phyloP scores from a whole-genome alignment of 2,888 invertebrate genomes.

The Orthonychiurus folsomi region DNA sequence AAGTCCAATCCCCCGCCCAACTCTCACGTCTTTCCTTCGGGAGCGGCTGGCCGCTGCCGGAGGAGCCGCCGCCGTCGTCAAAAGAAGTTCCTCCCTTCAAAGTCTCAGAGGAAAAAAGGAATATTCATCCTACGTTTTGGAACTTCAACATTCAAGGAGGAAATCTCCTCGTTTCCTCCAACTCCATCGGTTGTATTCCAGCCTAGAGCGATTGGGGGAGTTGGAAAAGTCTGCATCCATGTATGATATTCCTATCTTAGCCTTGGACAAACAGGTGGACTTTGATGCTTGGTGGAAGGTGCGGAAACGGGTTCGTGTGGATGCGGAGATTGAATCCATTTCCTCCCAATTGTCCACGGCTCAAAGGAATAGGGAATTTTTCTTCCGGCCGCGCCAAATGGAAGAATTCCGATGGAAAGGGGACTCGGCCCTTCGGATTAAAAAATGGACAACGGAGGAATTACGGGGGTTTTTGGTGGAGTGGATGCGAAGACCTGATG shows the following conservation, averaged over 20 bases:
- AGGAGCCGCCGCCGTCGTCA: constrained; percentile 11
- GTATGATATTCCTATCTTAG: constrained; percentile 50
- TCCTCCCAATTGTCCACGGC: constrained; percentile 66
- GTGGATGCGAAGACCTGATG: neutral
- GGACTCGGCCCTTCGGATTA: constrained; percentile 67
- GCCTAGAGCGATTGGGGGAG: constrained; percentile 73
- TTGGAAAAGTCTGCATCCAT: constrained; percentile 57
- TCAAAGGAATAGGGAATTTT: constrained; percentile 72
- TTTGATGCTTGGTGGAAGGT: constrained; percentile 80
- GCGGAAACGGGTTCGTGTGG: constrained; percentile 67
- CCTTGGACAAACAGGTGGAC: constrained; percentile 71
- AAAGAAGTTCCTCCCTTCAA: constrained; percentile 32
- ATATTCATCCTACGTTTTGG: constrained; percentile 51
- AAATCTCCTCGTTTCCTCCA: constrained; percentile 74
- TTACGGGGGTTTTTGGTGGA: constrained; percentile 44
- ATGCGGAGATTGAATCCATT: constrained; percentile 67
- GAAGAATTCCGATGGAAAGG: constrained; percentile 68
- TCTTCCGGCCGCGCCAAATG: constrained; percentile 67
- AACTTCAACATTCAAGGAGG: constrained; percentile 55
- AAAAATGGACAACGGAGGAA: constrained; percentile 81
- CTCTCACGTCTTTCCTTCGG: constrained; percentile 31
- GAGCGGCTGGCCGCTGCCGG: constrained; percentile 23
- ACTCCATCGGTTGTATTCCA: constrained; percentile 72
- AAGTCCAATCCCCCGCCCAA: constrained; percentile 18
- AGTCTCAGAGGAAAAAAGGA: constrained; percentile 33